Percentiles rank a stretch among this genome's conserved stretches.
Conservation (phyloP, 1,140 invertebrate species). For the Lepidurus arcticus region DNA sequence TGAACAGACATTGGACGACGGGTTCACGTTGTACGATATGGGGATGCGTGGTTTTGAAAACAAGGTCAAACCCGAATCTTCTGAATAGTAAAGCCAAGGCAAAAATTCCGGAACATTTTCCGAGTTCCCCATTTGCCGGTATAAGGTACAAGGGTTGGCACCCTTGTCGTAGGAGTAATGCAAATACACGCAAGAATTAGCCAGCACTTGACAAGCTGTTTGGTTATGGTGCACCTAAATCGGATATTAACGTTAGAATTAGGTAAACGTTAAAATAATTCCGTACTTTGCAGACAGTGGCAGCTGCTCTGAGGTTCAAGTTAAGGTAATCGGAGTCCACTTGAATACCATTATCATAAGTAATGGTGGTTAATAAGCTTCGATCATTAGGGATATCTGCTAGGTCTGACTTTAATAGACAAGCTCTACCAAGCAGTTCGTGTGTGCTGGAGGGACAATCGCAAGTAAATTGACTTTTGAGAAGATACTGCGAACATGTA, state of each 20-base stretch:
- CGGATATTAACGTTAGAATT: background rate
- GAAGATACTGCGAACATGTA: background rate
- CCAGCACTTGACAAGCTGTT: slow-evolving; percentile 59
- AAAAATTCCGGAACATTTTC: slow-evolving; percentile 44
- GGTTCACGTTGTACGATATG: slow-evolving; percentile 50
- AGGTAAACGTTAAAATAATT: background rate
- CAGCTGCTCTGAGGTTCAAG: slow-evolving; percentile 43
- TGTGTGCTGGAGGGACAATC: background rate
- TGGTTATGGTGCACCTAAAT: slow-evolving; percentile 46
- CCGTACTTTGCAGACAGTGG: background rate
- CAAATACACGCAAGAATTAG: slow-evolving; percentile 62
- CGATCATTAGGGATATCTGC: slow-evolving; percentile 43
- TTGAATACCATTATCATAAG: slow-evolving; percentile 42
- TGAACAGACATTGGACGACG: slow-evolving; percentile 37
- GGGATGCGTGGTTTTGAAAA: slow-evolving; percentile 50
- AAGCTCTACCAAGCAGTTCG: background rate
- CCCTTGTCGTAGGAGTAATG: slow-evolving; percentile 51
- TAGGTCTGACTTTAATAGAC: background rate
- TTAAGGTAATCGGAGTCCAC: slow-evolving; percentile 35
- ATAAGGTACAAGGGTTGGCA: slow-evolving; percentile 45
- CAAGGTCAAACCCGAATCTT: slow-evolving; percentile 47
- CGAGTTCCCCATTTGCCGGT: slow-evolving; percentile 48
- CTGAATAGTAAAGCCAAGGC: slow-evolving; percentile 55
- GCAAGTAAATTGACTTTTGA: background rate
- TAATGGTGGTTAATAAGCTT: slow-evolving; percentile 43